Evolutionary conservation across 2,113 vertebrate genomes (phyloP), one percentile per base, ranked within the genome.

Genomic region (Ahaetulla prasina): DNA sequence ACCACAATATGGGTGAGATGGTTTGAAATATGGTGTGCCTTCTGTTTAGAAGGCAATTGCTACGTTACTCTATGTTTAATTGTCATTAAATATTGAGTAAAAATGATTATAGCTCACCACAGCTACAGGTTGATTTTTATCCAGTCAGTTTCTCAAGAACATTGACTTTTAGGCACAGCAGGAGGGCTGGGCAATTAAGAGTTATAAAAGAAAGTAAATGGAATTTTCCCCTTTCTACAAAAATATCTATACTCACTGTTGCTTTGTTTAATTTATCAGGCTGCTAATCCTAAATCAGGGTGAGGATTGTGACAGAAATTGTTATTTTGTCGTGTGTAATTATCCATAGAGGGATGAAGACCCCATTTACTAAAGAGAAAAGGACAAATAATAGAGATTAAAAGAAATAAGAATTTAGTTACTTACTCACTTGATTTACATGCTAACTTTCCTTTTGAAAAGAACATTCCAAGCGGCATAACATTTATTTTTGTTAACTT

Each of bases 21-120:
- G 35, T 10, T 20, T 54, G 25, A 49, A 53, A 52, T 7, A 74
- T 35, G 52, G 8, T 45, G 20, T 49, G 20, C 43, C 35, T 23
- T 22, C 55, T 52, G 55, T 68, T 16, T 39, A 87, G 8, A n/a
- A n/a, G n/a, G 54, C 80, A 89, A 86, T 39, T 89, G 54, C 12
- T 35, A n/a, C 86, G 23, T 2, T 47, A 23, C 43, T 85, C 20
- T 85, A 27, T 49, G 2, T 39, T 39, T 80, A 80, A 39, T 80
- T 20, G 14, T 43, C 74, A 43, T 22, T 43, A 80, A 85, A 57
- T 35, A 30, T 89, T 89, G 49, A 85, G 22, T 85, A 45, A 89
- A 85, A 92, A 39, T 89, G 92, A 89, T 60, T 92, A 60, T 89
- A 50, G 52, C 30, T 92, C 20, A 23, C 74, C 8, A 85, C 39